These are phyloP conservation scores for Eupithecia dodoneata DNA, from an alignment of 2,888 invertebrate species.

Conservation along the genomic window DNA sequence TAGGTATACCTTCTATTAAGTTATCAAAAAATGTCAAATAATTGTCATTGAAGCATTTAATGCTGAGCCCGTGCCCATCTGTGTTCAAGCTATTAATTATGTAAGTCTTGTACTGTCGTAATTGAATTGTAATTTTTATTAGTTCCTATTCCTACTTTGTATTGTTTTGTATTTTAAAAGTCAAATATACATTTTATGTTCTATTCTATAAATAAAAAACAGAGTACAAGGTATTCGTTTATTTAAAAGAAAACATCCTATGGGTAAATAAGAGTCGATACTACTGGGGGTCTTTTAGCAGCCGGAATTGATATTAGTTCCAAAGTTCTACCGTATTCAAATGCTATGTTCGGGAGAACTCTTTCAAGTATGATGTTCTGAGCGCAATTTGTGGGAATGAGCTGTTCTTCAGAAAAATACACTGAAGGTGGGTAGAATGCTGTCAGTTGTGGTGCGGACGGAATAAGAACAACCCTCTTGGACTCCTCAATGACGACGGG, in stretches of 20 bases:
- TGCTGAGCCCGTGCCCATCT: too few relatives aligned
- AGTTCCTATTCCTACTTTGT: too few relatives aligned
- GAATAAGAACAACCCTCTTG: slow-evolving; percentile 39
- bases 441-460: slow-evolving; percentile 44
- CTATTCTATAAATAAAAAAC: background rate
- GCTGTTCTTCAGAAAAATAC: slow-evolving; percentile 30
- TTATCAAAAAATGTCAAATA: too few relatives aligned
- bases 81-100: too few relatives aligned
- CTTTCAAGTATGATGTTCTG: slow-evolving; percentile 53
- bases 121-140: too few relatives aligned
- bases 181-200: too few relatives aligned
- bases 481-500: slow-evolving; percentile 30
- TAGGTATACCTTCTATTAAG: too few relatives aligned
- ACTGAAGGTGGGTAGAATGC: slow-evolving; percentile 33
- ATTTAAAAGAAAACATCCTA: background rate
- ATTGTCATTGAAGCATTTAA: too few relatives aligned
- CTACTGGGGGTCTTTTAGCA: slow-evolving; percentile 34
- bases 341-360: slow-evolving; percentile 50
- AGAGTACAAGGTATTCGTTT: background rate
- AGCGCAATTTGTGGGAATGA: slow-evolving; percentile 44
- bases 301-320: slow-evolving; percentile 40
- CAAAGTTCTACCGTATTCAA: slow-evolving; percentile 40
- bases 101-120: too few relatives aligned
- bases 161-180: too few relatives aligned
- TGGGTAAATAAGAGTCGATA: slow-evolving; percentile 26